Evolutionary conservation across 1,140 invertebrate species (phyloP).

Genomic region (Drosophila kohkoa): DNA sequence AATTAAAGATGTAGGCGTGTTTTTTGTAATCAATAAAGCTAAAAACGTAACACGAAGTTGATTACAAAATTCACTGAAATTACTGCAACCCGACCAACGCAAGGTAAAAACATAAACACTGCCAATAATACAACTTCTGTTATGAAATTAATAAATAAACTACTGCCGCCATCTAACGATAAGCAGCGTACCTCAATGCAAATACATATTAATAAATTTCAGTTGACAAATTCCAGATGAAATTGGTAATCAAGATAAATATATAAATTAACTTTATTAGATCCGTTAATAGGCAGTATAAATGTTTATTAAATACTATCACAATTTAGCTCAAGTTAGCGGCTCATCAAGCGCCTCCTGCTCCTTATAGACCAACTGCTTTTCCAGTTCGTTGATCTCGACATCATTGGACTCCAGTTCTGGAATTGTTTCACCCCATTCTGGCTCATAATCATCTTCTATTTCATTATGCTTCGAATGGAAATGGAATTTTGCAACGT

Average conservation of each 20-base stretch:
- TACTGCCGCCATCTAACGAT: neutral
- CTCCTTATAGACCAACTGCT: slow-evolving; percentile 28
- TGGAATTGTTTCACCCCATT: slow-evolving; percentile 50
- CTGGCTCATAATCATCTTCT: slow-evolving; percentile 59
- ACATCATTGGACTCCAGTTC: slow-evolving; percentile 43
- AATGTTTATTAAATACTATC: slow-evolving; percentile 1
- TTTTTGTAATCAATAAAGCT: too few species aligned
- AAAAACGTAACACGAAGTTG: too few species aligned
- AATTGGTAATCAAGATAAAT: neutral
- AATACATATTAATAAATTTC: too few species aligned
- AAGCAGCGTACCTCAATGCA: neutral
- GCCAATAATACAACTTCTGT: too few species aligned
- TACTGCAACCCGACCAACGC: too few species aligned
- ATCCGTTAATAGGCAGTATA: neutral
- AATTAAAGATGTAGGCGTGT: too few species aligned
- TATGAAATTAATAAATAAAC: too few species aligned
- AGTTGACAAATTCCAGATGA: too few species aligned
- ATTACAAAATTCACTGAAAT: too few species aligned
- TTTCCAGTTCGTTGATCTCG: slow-evolving; percentile 41
- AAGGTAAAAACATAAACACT: too few species aligned
- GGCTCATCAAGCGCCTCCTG: slow-evolving; percentile 49
- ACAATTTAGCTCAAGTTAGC: slow-evolving; percentile 12
- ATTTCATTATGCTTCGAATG: slow-evolving; percentile 33
- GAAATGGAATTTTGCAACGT: slow-evolving; percentile 51
- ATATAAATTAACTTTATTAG: neutral